These are phyloP conservation scores for Caradrina kadenii DNA, from an alignment of 2,888 invertebrate genomes.

Conservation along the genomic window DNA sequence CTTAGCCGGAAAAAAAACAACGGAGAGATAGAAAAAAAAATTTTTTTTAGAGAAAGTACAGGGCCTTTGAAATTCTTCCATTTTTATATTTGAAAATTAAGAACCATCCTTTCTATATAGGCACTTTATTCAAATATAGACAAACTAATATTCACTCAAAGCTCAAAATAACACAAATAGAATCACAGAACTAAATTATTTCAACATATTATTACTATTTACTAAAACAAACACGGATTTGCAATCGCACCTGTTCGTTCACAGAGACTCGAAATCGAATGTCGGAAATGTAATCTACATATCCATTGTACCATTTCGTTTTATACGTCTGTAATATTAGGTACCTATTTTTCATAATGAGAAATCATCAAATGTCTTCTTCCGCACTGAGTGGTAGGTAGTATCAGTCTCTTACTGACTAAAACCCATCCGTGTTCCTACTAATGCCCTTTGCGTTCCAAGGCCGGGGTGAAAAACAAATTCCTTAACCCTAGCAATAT, in stretches of 20 bases:
- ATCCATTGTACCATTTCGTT: neutral
- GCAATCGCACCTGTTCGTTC: constrained; percentile 9
- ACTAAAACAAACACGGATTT: constrained; percentile 16
- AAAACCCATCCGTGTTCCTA: too few relatives aligned
- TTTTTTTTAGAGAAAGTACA: neutral
- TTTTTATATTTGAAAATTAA: neutral
- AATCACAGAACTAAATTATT: constrained; percentile 9
- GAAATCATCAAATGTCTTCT: too few relatives aligned
- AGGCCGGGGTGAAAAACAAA: too few relatives aligned
- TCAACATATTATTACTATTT: constrained; percentile 17
- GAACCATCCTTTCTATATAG: neutral
- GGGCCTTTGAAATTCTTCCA: neutral
- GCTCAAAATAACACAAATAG: constrained; percentile 8
- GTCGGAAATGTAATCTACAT: too few relatives aligned
- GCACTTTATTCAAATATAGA: neutral
- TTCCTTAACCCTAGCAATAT: too few relatives aligned
- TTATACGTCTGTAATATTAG: neutral
- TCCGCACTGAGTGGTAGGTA: too few relatives aligned
- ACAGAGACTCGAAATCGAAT: neutral
- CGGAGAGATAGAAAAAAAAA: neutral
- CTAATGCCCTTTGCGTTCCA: too few relatives aligned
- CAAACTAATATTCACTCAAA: constrained; percentile 3
- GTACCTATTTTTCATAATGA: too few relatives aligned
- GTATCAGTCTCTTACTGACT: too few relatives aligned
- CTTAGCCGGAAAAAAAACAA: too few relatives aligned